phyloP scores from a whole-genome alignment of 2,797 vertebrate genomes.

The Eleutherodactylus coqui region DNA sequence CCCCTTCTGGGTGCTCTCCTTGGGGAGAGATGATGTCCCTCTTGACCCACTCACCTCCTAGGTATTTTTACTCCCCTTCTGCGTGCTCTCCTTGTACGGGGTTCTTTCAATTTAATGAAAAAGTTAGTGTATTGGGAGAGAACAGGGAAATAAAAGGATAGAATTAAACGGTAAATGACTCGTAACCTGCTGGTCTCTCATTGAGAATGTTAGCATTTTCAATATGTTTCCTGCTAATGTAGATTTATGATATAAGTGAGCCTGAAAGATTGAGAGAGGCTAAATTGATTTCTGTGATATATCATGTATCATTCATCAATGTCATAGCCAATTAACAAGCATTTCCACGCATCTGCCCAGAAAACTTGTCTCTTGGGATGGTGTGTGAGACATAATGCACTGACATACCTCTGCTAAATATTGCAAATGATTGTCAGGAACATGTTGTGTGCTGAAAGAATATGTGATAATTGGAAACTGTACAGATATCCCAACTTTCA shows the following conservation, averaged over 20 bases:
- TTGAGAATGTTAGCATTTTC: neutral
- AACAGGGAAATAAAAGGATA: neutral
- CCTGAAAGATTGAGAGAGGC: conserved; percentile 49
- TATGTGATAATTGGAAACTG: conserved; percentile 44
- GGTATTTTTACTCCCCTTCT: too few relatives aligned
- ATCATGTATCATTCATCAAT: conserved; percentile 72
- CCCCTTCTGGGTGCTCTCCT: too few relatives aligned
- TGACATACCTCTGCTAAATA: conserved; percentile 33
- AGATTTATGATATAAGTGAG: conserved; percentile 67
- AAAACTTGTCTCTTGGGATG: conserved; percentile 60
- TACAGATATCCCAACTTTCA: conserved; percentile 14
- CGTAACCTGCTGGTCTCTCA: neutral
- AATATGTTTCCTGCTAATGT: conserved; percentile 60
- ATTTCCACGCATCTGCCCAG: conserved; percentile 41
- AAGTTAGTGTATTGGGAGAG: too few relatives aligned
- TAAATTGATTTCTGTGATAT: conserved; percentile 67
- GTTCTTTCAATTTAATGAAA: too few relatives aligned
- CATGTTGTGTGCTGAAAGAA: conserved; percentile 46
- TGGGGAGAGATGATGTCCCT: too few relatives aligned
- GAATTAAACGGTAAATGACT: neutral
- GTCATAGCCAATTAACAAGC: conserved; percentile 64
- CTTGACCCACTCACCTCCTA: too few relatives aligned
- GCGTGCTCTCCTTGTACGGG: too few relatives aligned
- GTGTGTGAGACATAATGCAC: conserved; percentile 29
- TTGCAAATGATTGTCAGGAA: conserved; percentile 48